Conservation (phyloP, 2,797 vertebrate species). For the Eleutherodactylus coqui region DNA sequence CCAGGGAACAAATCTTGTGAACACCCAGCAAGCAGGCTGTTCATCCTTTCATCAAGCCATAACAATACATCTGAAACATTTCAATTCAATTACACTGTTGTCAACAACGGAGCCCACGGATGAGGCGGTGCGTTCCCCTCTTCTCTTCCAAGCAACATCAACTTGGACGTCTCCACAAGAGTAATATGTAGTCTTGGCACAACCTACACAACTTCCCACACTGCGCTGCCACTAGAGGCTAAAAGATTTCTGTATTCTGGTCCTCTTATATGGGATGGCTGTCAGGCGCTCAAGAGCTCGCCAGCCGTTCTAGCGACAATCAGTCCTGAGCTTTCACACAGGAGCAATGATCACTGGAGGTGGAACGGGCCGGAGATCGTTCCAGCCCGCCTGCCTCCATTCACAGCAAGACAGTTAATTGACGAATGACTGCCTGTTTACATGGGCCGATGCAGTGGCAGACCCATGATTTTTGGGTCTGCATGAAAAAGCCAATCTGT, state of each 20-base stretch:
- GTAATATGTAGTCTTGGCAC: neutral
- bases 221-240: neutral
- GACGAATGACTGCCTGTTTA: too few relatives aligned
- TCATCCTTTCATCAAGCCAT: conserved; percentile 29
- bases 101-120: neutral
- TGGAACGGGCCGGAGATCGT: too few relatives aligned
- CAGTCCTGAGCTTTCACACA: too few relatives aligned
- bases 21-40: conserved; percentile 26
- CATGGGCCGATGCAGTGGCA: too few relatives aligned
- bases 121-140: neutral
- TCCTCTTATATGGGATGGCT: too few relatives aligned
- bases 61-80: conserved; percentile 36
- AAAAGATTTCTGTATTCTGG: neutral
- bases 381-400: too few relatives aligned
- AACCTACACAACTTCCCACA: neutral
- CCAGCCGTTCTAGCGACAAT: too few relatives aligned
- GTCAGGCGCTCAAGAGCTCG: too few relatives aligned
- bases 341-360: too few relatives aligned
- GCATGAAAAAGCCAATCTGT: too few relatives aligned
- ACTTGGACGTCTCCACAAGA: neutral
- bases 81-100: neutral
- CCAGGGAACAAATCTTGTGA: conserved; percentile 28
- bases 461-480: too few relatives aligned
- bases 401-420: too few relatives aligned
- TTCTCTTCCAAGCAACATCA: neutral